Conservation (phyloP, 1,140 invertebrate species). For the Paraescarpia echinospica region DNA sequence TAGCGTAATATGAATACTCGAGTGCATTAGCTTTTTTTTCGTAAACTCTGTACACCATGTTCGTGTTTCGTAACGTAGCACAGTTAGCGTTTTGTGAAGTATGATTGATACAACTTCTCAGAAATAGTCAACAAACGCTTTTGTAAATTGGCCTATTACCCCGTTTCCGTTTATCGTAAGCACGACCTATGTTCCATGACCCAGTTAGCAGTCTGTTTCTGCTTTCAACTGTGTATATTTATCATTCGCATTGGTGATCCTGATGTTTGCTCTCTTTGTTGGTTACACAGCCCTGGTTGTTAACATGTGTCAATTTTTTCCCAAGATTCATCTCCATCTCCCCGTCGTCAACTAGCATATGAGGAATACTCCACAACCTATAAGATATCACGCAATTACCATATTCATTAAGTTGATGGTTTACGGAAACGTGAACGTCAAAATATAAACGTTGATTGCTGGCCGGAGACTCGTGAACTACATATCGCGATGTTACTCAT, state of each 20-base stretch:
- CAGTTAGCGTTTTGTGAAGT: neutral
- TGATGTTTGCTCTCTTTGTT: neutral
- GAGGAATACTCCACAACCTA: too few species aligned
- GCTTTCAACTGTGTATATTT: neutral
- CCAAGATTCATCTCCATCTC: too few species aligned
- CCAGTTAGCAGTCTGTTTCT: neutral
- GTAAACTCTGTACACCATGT: neutral
- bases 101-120: neutral
- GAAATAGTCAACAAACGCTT: neutral
- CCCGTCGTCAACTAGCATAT: too few species aligned
- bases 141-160: neutral
- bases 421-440: too few species aligned
- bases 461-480: too few species aligned
- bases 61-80: neutral
- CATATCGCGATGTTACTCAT: too few species aligned
- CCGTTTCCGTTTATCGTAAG: neutral
- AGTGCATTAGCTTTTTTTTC: neutral
- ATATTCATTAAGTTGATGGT: too few species aligned
- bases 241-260: neutral
- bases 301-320: too few species aligned
- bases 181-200: neutral
- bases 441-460: too few species aligned
- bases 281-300: too few species aligned
- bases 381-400: too few species aligned
- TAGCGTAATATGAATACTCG: neutral